Base-by-base conservation (phyloP, 2,888 invertebrate genomes). In the Leptinotarsa juncta region DNA sequence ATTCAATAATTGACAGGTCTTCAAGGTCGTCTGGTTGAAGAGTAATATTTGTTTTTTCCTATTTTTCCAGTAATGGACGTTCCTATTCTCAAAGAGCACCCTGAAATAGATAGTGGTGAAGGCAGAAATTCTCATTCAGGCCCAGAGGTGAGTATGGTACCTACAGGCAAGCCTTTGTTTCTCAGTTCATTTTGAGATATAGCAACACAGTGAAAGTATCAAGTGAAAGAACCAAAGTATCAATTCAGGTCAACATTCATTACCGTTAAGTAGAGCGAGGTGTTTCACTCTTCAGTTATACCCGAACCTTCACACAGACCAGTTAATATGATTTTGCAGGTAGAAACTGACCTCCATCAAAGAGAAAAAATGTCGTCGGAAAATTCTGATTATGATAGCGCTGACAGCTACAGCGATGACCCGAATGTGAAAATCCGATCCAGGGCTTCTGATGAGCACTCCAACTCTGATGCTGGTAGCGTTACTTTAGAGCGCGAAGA, bases 401-500 rank as follows among this genome's bases (percentile, higher is more conserved):
- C 84, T 49, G 86, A 84, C 67, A 85, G 84, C 42, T 86, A 86
- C 73, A 86, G 85, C 77, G 86, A 84, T 18, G 78, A 78, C 49
- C 72, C 81, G 77, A 78, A 75, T 48, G 73, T 76, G 20, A 81
- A 81, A 72, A 77, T 75, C n/a, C 78, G 83, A 42, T 83, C 83
- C 50, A 82, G 81, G 69, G 80, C 79, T 62, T 82, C 84, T 10
- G 83, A 80, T 73, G 81, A 82, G 7, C 89, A 89, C 0, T 90
- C 90, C 77, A 90, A 90, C 82, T 90, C 90, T 76, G 90, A 90
- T 2, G 84, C 89, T 23, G 90, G 90, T 1, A 91, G 90, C 72
- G 89, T 91, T 65, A 91, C 88, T 83, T 91, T 90, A 77, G 93
- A 94, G 81, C 89, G 92, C 73, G 93, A 92, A 82, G 91, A 93